Base-by-base conservation (phyloP, 1,140 invertebrate species). In the Cydia splendana region DNA sequence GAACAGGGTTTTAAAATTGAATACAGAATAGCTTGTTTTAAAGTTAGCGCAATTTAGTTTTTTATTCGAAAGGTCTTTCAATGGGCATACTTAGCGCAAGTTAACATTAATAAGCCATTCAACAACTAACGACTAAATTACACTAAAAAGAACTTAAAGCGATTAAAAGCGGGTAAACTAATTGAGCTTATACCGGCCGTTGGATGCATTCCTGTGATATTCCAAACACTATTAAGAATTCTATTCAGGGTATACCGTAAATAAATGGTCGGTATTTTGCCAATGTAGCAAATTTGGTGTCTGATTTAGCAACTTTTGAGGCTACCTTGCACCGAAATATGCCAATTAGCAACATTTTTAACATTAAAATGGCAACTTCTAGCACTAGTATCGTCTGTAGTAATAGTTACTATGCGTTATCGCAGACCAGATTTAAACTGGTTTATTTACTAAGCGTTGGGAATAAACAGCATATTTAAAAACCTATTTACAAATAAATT, bases 101-200 rank as follows among this genome's bases (percentile, higher is more conserved):
- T 24, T 62, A 62, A 62, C 57, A 62, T 62, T 62, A 62, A 62
- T 62, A 62, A 62, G 57, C 57, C 57, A 62, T 62, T 62, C 20
- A 62, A n/a, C 20, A 24, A 24, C 53, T 57, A 57, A 57, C 53
- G 9, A 57, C 57, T 62, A 62, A 62, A 62, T 62, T 62, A 24
- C 57, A 62, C 57, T 62, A 62, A 62, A 62, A 62, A 62, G 53
- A 62, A 62, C 57, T 7, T 24, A 53, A 53, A 18, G 53, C 20
- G 57, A 62, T 62, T 62, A 62, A 62, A 62, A 62, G 57, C 57
- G 9, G 18, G 53, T 62, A 24, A n/a, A 24, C 57, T 62, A 62
- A 62, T 62, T 62, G 20, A 62, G 57, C 57, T 62, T 62, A 57
- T 18, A 62, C n/a, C 9, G 57, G 57, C 57, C 57, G 24, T 24